phyloP scores from a whole-genome alignment of 2,113 vertebrate species.

The Rhinoptilus africanus region DNA sequence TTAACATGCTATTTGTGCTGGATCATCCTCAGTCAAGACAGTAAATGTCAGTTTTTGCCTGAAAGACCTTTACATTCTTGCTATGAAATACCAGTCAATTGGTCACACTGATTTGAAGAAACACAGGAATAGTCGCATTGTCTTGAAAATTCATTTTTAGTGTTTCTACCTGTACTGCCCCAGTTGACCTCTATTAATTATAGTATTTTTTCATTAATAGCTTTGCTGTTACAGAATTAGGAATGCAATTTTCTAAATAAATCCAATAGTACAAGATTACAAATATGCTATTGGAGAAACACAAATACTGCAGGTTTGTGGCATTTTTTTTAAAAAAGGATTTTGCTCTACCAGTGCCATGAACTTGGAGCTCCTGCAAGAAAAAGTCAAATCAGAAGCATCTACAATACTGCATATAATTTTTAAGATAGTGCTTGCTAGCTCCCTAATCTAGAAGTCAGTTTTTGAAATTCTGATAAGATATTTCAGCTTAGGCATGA shows the following conservation, averaged over 20 bases:
- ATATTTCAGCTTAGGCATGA: not conserved
- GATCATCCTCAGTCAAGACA: not conserved
- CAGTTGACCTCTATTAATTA: not conserved
- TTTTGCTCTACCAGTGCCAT: not conserved
- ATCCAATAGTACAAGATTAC: not conserved
- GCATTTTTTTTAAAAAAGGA: not conserved
- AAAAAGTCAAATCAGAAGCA: not conserved
- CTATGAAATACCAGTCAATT: not conserved
- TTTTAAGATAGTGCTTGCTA: not conserved
- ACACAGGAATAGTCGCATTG: not conserved
- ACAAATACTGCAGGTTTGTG: not conserved
- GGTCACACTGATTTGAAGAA: not conserved
- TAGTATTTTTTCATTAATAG: not conserved
- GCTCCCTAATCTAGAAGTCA: not conserved
- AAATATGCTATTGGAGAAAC: not conserved
- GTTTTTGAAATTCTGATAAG: not conserved
- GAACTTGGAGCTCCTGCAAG: not conserved
- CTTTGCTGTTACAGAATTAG: not conserved
- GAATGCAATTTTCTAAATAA: not conserved
- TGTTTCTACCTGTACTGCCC: not conserved
- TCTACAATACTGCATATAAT: not conserved
- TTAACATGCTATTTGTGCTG: not conserved
- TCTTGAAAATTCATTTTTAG: not conserved
- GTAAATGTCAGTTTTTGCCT: not conserved
- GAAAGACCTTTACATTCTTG: not conserved